Conservation (phyloP, 1,140 invertebrate species). For the Ectropis grisescens region DNA sequence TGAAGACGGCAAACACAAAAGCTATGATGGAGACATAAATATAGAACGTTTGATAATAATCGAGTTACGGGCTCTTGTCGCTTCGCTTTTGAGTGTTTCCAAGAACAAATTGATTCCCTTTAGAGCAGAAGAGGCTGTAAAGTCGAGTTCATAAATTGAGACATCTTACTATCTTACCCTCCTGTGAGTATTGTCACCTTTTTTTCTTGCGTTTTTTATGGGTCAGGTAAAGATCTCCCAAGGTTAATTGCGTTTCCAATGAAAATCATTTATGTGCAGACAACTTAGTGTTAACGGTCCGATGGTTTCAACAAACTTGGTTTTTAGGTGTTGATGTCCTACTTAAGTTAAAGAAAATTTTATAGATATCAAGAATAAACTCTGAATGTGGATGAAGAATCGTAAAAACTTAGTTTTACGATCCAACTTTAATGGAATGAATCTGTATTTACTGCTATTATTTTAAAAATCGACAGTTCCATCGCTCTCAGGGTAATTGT, state of each 20-base stretch:
- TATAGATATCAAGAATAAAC: too few relatives aligned
- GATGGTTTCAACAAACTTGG: conserved; percentile 23
- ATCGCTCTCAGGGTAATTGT: too few relatives aligned
- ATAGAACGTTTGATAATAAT: conserved; percentile 13
- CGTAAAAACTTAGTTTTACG: too few relatives aligned
- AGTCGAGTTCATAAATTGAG: conserved; percentile 48
- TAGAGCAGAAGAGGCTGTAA: conserved; percentile 19
- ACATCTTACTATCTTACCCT: conserved; percentile 42
- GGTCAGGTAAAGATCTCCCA: conserved; percentile 38
- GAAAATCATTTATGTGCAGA: conserved; percentile 46
- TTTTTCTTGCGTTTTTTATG: conserved; percentile 31
- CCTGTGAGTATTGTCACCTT: conserved; percentile 43
- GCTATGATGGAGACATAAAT: conserved; percentile 23
- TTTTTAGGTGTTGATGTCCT: too few relatives aligned
- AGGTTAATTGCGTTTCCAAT: conserved; percentile 35
- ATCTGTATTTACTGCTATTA: too few relatives aligned
- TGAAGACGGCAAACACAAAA: conserved; percentile 15
- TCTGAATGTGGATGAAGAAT: too few relatives aligned
- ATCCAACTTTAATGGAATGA: too few relatives aligned
- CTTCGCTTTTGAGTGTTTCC: conserved; percentile 17
- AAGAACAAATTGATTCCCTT: conserved; percentile 40
- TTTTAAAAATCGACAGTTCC: too few relatives aligned
- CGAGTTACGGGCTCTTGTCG: conserved; percentile 19
- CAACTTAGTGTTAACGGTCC: conserved; percentile 38
- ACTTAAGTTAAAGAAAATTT: too few relatives aligned